These are phyloP conservation scores for Trogon surrucura DNA, from an alignment of 2,113 vertebrate genomes.

Conservation along the genomic window DNA sequence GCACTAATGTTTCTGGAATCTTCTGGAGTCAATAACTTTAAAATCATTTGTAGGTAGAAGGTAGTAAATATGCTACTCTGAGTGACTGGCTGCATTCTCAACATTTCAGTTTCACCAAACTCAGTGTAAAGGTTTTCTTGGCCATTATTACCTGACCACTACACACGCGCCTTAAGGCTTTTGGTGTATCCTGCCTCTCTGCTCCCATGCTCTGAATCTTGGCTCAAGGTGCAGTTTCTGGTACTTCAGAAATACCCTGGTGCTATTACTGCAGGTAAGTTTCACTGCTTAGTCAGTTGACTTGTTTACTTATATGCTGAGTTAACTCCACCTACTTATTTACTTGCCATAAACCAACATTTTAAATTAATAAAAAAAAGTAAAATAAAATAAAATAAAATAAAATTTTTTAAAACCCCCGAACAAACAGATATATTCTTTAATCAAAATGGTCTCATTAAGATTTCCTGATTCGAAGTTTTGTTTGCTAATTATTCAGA, in stretches of 20 bases:
- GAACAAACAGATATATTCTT: not conserved
- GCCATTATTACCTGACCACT: not conserved
- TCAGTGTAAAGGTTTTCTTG: not conserved
- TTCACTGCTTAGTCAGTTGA: not conserved
- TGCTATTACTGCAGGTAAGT: not conserved
- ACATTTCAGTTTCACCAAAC: not conserved
- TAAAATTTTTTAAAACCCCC: accelerated
- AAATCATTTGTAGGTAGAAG: not conserved
- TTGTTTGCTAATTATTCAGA: not conserved
- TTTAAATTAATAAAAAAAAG: not conserved
- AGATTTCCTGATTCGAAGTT: not conserved
- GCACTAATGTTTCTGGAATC: not conserved
- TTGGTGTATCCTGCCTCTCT: not conserved
- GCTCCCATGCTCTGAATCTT: not conserved
- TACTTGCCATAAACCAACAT: not conserved
- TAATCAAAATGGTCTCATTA: not conserved
- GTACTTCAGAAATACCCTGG: not conserved
- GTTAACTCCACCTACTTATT: not conserved
- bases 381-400: not conserved
- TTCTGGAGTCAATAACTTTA: not conserved
- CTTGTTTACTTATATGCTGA: not conserved
- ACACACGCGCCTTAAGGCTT: not conserved
- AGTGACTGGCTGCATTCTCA: not conserved
- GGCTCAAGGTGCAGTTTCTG: not conserved
- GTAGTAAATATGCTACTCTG: not conserved